Evolutionary conservation across 2,113 vertebrate species (phyloP), one percentile per base, ranked within the genome.

Genomic region (Agelaius phoeniceus): DNA sequence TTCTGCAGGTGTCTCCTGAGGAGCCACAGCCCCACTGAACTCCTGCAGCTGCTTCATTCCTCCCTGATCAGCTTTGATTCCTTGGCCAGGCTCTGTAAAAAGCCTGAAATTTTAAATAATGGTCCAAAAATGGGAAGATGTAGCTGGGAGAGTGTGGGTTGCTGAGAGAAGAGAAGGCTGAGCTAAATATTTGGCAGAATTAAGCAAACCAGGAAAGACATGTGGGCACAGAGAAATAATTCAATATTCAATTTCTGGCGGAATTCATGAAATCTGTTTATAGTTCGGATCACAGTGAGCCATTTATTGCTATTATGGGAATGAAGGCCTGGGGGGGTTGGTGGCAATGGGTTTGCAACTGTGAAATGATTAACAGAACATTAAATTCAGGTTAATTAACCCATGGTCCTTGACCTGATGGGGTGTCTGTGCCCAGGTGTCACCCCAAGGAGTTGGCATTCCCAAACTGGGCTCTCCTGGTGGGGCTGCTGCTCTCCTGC

Each of bases 111-210:
- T 78, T 65, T 79, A 86, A 92, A 69, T 71, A 89, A 55, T 84
- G 44, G 92, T 80, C 84, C 97, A 84, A 81, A 97, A 89, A 52
- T 51, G 81, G 90, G 95, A 87, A 91, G 54, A 52, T 90, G 58
- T 69, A 87, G 90, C 74, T 71, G 8, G 84, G 80, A 63, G 79
- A 82, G 59, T 73, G 82, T 86, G 82, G 93, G 93, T 10, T 93
- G 93, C 84, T 75, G 66, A 88, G 72, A 63, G 88, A 51, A 91
- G 84, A 95, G 93, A 93, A 90, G 82, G 96, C 90, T 95, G 91
- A 95, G 94, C 89, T 95, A 92, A 94, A 87, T 97, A 94, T 92
- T 97, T 97, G 97, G 94, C 93, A 97, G 94, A 94, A 97, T 96
- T 89, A 89, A 96, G 94, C 84, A 73, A 93, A 73, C 61, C 75